These are phyloP conservation scores for Pseudopipra pipra DNA, from an alignment of 2,113 vertebrate species.

Conservation along the genomic window DNA sequence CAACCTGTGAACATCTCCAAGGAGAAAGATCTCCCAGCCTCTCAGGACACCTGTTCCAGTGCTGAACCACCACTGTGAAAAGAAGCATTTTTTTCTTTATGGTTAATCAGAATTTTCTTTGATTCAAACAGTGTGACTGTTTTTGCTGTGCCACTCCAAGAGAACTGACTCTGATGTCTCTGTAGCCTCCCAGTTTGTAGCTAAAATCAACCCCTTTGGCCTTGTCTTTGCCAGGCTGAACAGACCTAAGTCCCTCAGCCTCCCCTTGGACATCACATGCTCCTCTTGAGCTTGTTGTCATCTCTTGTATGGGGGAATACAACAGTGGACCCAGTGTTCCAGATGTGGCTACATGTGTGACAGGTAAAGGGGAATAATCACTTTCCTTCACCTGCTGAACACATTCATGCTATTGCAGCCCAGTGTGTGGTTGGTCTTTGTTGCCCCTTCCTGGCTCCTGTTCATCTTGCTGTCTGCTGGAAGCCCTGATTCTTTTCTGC, in stretches of 20 bases:
- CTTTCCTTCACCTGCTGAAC: neutral
- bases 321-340: neutral
- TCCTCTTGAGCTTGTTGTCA: neutral
- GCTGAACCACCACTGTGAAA: neutral
- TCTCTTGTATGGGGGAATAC: neutral
- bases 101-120: neutral
- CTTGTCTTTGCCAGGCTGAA: neutral
- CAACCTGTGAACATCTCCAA: neutral
- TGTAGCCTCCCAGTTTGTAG: neutral
- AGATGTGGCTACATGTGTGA: neutral
- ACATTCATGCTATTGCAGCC: neutral
- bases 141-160: neutral
- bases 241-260: neutral
- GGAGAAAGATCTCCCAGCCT: neutral
- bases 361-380: neutral
- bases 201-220: neutral
- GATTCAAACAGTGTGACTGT: neutral
- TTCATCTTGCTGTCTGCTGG: neutral
- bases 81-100: neutral
- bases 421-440: neutral
- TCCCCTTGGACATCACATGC: neutral
- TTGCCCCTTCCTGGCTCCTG: neutral
- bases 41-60: neutral
- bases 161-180: neutral
- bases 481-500: neutral